phyloP scores from a whole-genome alignment of 2,888 invertebrate genomes.

The Theristus sp. region DNA sequence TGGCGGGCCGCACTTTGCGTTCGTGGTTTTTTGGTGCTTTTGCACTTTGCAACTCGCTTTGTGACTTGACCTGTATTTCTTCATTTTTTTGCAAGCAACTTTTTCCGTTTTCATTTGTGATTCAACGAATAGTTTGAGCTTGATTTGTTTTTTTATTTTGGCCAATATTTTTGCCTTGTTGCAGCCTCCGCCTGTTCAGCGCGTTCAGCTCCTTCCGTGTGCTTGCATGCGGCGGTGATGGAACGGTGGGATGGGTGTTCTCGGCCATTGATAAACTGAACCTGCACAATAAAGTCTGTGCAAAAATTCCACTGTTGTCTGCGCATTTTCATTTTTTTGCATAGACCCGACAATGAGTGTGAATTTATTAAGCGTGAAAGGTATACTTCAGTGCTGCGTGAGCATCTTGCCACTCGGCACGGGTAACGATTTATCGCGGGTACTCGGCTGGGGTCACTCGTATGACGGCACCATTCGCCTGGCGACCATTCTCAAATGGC shows the following conservation, averaged over 20 bases:
- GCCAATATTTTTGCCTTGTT: no score
- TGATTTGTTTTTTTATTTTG: no score
- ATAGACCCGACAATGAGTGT: neutral
- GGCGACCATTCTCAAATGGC: conserved; percentile 70
- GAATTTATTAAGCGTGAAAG: neutral
- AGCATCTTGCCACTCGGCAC: conserved; percentile 86
- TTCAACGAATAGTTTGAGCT: no score
- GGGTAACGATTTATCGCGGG: conserved; percentile 83
- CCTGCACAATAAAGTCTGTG: conserved; percentile 45
- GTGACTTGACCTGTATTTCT: neutral
- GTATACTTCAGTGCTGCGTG: conserved; percentile 64
- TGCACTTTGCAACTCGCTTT: neutral
- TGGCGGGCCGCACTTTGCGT: conserved; percentile 59
- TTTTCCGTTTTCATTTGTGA: neutral
- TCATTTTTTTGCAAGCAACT: neutral
- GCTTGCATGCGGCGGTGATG: conserved; percentile 88
- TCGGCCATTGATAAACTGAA: conserved; percentile 82
- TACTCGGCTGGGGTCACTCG: conserved; percentile 84
- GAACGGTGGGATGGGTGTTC: conserved; percentile 91
- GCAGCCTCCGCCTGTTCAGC: conserved; percentile 62
- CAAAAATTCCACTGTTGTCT: no score
- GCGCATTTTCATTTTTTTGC: neutral
- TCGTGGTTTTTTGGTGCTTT: conserved; percentile 29
- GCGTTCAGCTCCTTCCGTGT: conserved; percentile 89
- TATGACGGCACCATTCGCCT: conserved; percentile 78